Percentiles rank a stretch among this genome's conserved stretches.
These are phyloP conservation scores for Maccullochella peelii DNA, from an alignment of 2,113 vertebrate species.

Conservation along the genomic window DNA sequence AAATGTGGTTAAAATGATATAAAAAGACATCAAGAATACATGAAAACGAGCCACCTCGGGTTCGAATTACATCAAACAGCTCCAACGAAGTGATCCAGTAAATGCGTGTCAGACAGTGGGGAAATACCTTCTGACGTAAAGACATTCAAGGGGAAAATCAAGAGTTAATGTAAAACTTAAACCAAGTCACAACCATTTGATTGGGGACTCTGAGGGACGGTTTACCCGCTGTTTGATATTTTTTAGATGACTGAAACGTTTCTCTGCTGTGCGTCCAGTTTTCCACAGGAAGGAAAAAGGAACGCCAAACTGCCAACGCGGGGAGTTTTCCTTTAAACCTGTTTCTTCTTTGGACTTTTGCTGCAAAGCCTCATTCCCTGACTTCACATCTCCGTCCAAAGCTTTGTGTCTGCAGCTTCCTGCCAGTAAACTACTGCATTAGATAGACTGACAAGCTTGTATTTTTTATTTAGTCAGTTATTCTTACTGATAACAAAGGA, in stretches of 20 bases:
- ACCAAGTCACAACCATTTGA: background rate
- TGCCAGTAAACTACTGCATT: conserved; percentile 89
- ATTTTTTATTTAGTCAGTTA: conserved; percentile 88
- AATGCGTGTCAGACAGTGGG: too few relatives aligned
- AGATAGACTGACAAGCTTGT: conserved; percentile 92
- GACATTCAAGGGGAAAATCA: background rate
- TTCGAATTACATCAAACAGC: background rate
- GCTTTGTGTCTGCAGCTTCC: conserved; percentile 93
- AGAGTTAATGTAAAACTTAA: background rate
- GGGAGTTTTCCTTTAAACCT: conserved; percentile 76
- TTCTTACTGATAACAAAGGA: conserved; percentile 93
- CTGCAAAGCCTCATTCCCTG: conserved; percentile 85
- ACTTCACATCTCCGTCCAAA: conserved; percentile 84
- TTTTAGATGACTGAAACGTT: background rate
- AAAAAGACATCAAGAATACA: background rate
- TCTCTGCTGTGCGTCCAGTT: background rate
- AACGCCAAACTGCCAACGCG: background rate
- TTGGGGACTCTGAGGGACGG: background rate
- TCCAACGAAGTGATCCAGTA: background rate
- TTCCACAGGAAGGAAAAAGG: background rate
- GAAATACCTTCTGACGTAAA: background rate
- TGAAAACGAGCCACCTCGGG: background rate
- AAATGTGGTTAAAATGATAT: too few relatives aligned
- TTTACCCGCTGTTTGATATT: background rate
- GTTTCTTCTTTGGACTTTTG: conserved; percentile 44